Evolutionary conservation across 2,113 vertebrate species (phyloP), one percentile per base, ranked within the genome.

Genomic region (Oncorhynchus mykiss): DNA sequence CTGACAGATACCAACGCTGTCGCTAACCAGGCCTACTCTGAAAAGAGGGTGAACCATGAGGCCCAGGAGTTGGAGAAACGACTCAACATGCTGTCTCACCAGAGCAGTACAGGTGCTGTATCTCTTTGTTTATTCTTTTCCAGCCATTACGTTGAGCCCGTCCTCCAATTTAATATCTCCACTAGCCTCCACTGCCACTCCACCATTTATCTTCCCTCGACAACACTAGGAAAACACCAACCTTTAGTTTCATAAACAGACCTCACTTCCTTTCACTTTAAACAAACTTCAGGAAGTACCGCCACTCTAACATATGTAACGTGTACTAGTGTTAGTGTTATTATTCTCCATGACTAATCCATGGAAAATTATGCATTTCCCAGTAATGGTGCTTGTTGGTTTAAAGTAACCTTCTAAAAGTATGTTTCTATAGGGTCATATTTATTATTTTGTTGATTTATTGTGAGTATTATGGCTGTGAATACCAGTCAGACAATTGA

Each of bases 61-160:
- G 89, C 96, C 18, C 91, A 95, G 82, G 95, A 97, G 64, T 89
- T 99, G 88, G 97, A 98, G 90, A 98, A 96, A 75, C 92, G 97
- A 0, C 93, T 99, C 67, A 98, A 96, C 83, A 87, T 96, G 71
- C 94, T 98, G 0, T 96, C 96, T 1, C 95, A 96, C 75, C 91
- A 92, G 2, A 94, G 94, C 79, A 94, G 94, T 25, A 93, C 95
- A 95, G 97, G 97, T 98, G 92, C 0, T 73, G 14, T 45, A 22
- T 3, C 8, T 54, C 59, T 5, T 3, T 0, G n/a, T 16, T 62
- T 9, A 62, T 62, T 11, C 2, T 54, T 18, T 54, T 54, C 16
- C 49, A 54, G 16, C 49, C 39, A 45, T 45, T 45, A 45, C 39
- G 12, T 3, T 45, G 39, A 11, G 9, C 8, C 9, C 2, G 8